Evolutionary conservation across 35 echinoderm and acorn worm genomes (phyloP).

Genomic region (Patiria miniata): DNA sequence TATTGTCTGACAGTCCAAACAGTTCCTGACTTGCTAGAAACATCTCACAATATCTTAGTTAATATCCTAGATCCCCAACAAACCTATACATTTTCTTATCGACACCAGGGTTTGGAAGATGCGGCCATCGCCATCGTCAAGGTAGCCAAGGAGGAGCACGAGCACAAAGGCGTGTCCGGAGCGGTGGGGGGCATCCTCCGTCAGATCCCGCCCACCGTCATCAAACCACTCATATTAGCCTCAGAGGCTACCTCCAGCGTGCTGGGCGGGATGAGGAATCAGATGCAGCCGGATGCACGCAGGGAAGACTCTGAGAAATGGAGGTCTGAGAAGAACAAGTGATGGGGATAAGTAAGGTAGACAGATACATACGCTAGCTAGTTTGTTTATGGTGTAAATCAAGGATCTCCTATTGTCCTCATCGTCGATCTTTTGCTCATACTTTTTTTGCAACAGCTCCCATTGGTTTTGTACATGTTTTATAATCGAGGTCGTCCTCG

Average conservation of each 20-base stretch:
- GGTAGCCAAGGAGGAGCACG: conserved; percentile 80
- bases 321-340: conserved; percentile 54
- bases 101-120: conserved; percentile 70
- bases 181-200: conserved; percentile 93
- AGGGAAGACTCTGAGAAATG: conserved; percentile 96
- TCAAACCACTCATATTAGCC: conserved; percentile 87
- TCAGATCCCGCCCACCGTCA: conserved; percentile 87
- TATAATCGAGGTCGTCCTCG: too few species aligned
- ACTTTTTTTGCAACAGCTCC: too few species aligned
- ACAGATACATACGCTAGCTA: too few species aligned
- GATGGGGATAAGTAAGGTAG: not conserved
- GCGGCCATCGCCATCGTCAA: conserved; percentile 77
- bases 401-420: too few species aligned
- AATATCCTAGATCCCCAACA: too few species aligned
- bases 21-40: too few species aligned
- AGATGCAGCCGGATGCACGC: conserved; percentile 90
- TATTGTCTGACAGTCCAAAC: too few species aligned
- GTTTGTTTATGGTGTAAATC: too few species aligned
- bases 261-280: conserved; percentile 74
- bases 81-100: not conserved
- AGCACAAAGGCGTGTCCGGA: conserved; percentile 91
- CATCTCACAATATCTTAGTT: too few species aligned
- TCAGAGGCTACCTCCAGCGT: conserved; percentile 82
- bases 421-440: too few species aligned
- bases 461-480: too few species aligned